A percentile compares a stretch with the other conserved stretches of the same genome.
phyloP scores from a whole-genome alignment of 1,140 invertebrate genomes.

The Drosophila auraria region DNA sequence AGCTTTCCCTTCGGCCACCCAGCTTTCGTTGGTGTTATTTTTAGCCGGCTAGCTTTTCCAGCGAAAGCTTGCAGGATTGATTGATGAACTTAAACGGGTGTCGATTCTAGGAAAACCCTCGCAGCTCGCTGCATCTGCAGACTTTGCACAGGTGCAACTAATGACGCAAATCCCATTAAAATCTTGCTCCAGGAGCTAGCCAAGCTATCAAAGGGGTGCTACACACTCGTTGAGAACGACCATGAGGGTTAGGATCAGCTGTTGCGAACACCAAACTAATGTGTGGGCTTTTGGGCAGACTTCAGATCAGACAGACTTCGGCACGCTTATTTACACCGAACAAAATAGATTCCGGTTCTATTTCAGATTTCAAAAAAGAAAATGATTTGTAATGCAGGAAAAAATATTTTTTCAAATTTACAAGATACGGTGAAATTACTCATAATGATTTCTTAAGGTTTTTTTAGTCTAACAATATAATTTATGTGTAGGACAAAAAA shows the following conservation, averaged over 20 bases:
- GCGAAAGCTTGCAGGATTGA: constrained; percentile 54
- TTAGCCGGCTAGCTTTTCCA: constrained; percentile 45
- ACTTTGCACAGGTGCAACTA: constrained; percentile 27
- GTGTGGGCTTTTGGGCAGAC: constrained; percentile 40
- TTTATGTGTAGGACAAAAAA: no score
- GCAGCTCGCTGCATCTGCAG: neutral
- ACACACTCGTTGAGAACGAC: neutral
- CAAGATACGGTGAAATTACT: no score
- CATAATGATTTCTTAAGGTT: no score
- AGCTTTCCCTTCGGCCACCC: constrained; percentile 33
- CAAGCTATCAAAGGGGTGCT: neutral
- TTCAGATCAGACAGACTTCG: constrained; percentile 38
- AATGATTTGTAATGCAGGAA: no score
- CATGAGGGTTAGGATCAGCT: constrained; percentile 52
- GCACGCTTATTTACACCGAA: constrained; percentile 1
- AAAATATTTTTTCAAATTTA: no score
- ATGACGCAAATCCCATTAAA: constrained; percentile 48
- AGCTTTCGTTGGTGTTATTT: constrained; percentile 63
- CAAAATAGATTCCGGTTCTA: neutral
- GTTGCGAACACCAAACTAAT: neutral
- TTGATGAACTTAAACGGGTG: constrained; percentile 1
- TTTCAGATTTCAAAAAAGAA: no score
- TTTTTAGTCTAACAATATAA: no score
- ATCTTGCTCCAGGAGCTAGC: neutral
- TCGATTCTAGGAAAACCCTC: constrained; percentile 27